A percentile compares a stretch with the other conserved stretches of the same genome.
phyloP scores from a whole-genome alignment of 2,797 vertebrate species.

The Ficedula albicollis region DNA sequence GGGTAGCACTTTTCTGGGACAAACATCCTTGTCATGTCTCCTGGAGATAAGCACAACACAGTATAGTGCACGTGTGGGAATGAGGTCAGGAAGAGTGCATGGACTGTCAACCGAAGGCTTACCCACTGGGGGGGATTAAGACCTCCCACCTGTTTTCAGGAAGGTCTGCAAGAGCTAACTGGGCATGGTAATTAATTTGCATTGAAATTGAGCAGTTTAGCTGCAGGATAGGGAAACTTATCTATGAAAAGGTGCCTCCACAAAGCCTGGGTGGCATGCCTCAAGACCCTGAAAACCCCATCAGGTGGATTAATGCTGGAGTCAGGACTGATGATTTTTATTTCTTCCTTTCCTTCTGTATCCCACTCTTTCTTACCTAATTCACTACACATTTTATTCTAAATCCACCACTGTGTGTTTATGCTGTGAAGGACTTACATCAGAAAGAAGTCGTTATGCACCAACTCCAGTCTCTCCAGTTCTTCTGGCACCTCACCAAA shows the following conservation, averaged over 20 bases:
- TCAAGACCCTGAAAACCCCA: neutral
- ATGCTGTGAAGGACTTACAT: neutral
- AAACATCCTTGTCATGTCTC: neutral
- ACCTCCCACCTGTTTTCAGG: neutral
- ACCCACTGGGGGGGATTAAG: rapidly evolving
- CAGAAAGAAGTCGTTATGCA: neutral
- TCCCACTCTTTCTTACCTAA: neutral
- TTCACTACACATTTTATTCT: neutral
- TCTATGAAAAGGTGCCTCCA: neutral
- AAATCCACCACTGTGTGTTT: neutral
- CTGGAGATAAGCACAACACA: neutral
- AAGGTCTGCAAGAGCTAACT: neutral
- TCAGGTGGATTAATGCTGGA: neutral
- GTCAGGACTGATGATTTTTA: neutral
- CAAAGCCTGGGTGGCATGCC: too few species aligned
- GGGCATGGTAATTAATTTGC: neutral
- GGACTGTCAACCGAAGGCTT: neutral
- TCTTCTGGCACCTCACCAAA: neutral
- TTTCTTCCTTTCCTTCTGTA: neutral
- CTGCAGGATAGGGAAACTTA: neutral
- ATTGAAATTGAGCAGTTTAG: neutral
- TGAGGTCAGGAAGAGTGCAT: too few species aligned
- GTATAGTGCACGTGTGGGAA: neutral
- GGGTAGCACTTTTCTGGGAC: neutral
- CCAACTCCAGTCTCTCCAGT: neutral